Conservation (phyloP, 2,797 vertebrate genomes). For the Staurois parvus region DNA sequence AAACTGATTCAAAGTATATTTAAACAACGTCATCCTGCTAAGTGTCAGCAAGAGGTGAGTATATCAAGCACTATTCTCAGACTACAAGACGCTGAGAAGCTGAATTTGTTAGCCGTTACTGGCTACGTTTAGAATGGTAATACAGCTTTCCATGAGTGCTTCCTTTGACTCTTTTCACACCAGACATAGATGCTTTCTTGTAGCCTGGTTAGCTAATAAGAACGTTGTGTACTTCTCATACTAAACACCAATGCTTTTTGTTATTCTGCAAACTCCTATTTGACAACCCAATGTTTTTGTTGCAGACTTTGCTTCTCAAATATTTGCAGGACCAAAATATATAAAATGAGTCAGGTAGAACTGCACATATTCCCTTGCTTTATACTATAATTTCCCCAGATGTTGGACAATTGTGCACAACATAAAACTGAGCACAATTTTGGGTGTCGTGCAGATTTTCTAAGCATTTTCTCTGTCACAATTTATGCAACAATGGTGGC, state of each 20-base stretch:
- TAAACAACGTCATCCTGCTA: slow-evolving; percentile 33
- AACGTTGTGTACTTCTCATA: slow-evolving; percentile 58
- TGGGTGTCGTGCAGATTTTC: not conserved
- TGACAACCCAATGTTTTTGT: slow-evolving; percentile 61
- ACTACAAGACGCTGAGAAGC: slow-evolving; percentile 43
- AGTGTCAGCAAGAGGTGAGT: slow-evolving; percentile 32
- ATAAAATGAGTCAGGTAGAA: slow-evolving; percentile 45
- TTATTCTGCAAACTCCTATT: slow-evolving; percentile 51
- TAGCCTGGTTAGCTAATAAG: slow-evolving; percentile 55
- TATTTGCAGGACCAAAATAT: slow-evolving; percentile 57
- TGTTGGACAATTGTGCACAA: not conserved
- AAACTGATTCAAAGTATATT: slow-evolving; percentile 25
- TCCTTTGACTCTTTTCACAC: slow-evolving; percentile 47
- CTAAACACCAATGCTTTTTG: slow-evolving; percentile 62
- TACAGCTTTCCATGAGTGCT: slow-evolving; percentile 46
- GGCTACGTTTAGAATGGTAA: slow-evolving; percentile 40
- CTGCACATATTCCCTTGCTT: not conserved
- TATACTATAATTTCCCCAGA: not conserved
- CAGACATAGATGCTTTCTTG: slow-evolving; percentile 61
- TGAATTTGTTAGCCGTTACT: slow-evolving; percentile 42
- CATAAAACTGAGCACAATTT: not conserved
- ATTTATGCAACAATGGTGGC: too few species aligned
- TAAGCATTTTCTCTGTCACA: too few species aligned
- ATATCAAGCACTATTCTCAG: slow-evolving; percentile 42
- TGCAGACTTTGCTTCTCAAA: slow-evolving; percentile 58